Evolutionary conservation across 1,140 invertebrate species (phyloP).

Genomic region (Solenopsis fugax): DNA sequence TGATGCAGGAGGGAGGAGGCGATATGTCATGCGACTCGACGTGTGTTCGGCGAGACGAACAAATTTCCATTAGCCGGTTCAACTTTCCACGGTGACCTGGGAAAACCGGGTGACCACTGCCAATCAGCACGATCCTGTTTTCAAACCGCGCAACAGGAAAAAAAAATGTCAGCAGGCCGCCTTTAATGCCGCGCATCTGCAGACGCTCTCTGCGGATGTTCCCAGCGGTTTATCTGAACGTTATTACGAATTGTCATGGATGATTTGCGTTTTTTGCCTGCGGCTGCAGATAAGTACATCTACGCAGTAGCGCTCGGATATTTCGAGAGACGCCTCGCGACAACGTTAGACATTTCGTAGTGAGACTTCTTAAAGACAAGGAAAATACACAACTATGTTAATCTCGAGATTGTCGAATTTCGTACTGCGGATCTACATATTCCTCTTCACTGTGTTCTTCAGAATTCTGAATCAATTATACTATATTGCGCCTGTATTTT

Average conservation of each 20-base stretch:
- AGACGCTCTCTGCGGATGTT: slow-evolving; percentile 35
- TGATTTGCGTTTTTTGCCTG: not conserved
- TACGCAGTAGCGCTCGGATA: slow-evolving; percentile 4
- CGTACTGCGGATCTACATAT: not conserved
- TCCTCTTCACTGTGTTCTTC: not conserved
- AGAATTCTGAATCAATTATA: slow-evolving; percentile 6
- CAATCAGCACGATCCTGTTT: slow-evolving; percentile 74
- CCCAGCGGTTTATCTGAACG: slow-evolving; percentile 52
- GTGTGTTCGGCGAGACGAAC: slow-evolving; percentile 69
- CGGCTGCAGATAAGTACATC: not conserved
- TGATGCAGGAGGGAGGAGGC: slow-evolving; percentile 35
- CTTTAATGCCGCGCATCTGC: slow-evolving; percentile 30
- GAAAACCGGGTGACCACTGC: slow-evolving; percentile 63
- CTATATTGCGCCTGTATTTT: not conserved
- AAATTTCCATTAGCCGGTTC: slow-evolving; percentile 72
- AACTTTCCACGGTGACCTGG: slow-evolving; percentile 66
- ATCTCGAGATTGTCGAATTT: not conserved
- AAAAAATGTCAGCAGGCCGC: slow-evolving; percentile 39
- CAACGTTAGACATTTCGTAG: not conserved
- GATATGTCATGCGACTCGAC: slow-evolving; percentile 67
- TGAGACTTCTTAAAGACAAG: not conserved
- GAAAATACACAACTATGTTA: too few relatives aligned
- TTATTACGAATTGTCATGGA: slow-evolving; percentile 53
- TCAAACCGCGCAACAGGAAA: slow-evolving; percentile 58
- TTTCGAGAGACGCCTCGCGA: slow-evolving; percentile 1